Evolutionary conservation across 1,140 invertebrate species (phyloP).

Genomic region (Goniozus legneri): DNA sequence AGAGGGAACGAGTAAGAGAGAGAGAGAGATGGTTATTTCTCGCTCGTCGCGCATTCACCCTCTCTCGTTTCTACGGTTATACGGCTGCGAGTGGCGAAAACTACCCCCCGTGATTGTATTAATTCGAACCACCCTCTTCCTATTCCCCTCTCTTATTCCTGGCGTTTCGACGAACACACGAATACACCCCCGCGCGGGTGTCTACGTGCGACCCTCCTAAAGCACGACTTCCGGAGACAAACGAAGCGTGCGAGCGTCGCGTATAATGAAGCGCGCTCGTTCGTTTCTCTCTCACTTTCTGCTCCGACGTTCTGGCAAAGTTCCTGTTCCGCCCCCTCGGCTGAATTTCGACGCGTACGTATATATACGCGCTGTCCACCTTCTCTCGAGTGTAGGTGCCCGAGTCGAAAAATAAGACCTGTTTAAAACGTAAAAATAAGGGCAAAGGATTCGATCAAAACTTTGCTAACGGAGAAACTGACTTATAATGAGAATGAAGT

Average conservation of each 20-base stretch:
- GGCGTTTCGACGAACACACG: too few relatives aligned
- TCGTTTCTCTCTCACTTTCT: conserved; percentile 22
- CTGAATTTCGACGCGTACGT: not conserved
- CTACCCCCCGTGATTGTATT: conserved; percentile 44
- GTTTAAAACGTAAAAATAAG: not conserved
- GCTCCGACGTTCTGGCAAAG: not conserved
- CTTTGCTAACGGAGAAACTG: too few relatives aligned
- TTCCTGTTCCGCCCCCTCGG: not conserved
- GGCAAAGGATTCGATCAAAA: too few relatives aligned
- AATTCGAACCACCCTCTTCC: conserved; percentile 43
- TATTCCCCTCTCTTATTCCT: conserved; percentile 25
- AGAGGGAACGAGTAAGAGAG: not conserved
- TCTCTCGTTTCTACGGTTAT: conserved; percentile 18
- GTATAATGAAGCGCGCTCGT: conserved; percentile 54
- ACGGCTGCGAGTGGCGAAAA: conserved; percentile 20
- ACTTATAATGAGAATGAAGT: too few relatives aligned
- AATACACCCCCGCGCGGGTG: conserved; percentile 24
- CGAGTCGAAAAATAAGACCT: not conserved
- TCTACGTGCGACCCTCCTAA: conserved; percentile 28
- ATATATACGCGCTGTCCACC: conserved; percentile 4
- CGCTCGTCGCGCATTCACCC: conserved; percentile 14
- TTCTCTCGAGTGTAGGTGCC: not conserved
- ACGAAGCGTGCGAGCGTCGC: conserved; percentile 53
- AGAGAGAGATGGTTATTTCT: conserved; percentile 19
- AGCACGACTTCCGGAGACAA: conserved; percentile 51